phyloP scores from a whole-genome alignment of 1,140 invertebrate species.

The Chymomyza costata region DNA sequence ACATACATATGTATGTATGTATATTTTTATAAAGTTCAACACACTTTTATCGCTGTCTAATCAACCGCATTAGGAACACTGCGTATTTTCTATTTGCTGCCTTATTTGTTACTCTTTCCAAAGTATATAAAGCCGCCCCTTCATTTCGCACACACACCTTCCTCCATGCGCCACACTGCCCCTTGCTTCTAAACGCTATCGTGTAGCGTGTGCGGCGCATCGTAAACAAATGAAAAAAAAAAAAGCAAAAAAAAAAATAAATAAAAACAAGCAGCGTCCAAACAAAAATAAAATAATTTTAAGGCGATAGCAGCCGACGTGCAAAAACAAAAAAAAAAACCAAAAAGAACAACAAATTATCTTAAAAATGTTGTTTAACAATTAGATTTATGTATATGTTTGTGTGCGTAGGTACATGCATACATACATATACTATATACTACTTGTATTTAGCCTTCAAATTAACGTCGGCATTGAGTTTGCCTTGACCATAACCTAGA shows the following conservation, averaged over 20 bases:
- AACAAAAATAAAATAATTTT: no score
- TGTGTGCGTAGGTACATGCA: not conserved
- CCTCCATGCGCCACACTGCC: no score
- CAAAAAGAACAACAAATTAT: constrained; percentile 41
- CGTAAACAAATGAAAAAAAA: constrained; percentile 60
- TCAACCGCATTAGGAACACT: constrained; percentile 31
- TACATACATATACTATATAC: not conserved
- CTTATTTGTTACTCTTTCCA: constrained; percentile 1
- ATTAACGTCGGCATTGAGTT: constrained; percentile 11
- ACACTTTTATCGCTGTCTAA: constrained; percentile 55
- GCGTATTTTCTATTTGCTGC: constrained; percentile 19
- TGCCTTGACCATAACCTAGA: constrained; percentile 69
- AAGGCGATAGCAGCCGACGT: not conserved
- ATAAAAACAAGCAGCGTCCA: no score
- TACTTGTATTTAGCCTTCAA: not conserved
- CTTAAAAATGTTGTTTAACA: constrained; percentile 28
- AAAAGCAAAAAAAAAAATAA: constrained; percentile 39
- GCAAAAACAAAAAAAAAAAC: constrained; percentile 9
- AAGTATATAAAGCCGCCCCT: no score
- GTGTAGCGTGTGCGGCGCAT: constrained; percentile 4
- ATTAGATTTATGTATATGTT: constrained; percentile 9
- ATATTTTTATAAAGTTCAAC: constrained; percentile 51
- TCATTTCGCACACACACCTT: no score
- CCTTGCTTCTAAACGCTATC: not conserved
- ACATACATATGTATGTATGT: constrained; percentile 1